Percentiles rank a stretch among this genome's conserved stretches.
These are phyloP conservation scores for Philotrypesis tridentata DNA, from an alignment of 1,140 invertebrate genomes.

Conservation along the genomic window DNA sequence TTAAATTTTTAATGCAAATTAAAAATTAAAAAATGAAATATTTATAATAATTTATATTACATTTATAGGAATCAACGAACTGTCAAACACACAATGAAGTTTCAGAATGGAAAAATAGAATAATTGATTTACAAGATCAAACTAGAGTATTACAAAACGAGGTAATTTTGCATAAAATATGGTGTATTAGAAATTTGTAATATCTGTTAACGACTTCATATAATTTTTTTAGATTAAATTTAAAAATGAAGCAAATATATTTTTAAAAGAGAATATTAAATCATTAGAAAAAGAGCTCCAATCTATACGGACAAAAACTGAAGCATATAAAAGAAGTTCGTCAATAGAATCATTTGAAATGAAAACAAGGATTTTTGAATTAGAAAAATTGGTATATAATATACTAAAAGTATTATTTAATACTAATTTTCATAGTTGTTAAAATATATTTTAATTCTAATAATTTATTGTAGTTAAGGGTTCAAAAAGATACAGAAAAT, in stretches of 20 bases:
- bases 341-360: constrained; percentile 57
- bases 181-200: neutral
- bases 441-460: neutral
- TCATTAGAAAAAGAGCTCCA: constrained; percentile 60
- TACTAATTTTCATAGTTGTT: neutral
- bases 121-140: constrained; percentile 59
- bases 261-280: constrained; percentile 58
- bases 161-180: constrained; percentile 48
- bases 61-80: constrained; percentile 55
- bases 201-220: constrained; percentile 22
- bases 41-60: constrained; percentile 9
- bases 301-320: constrained; percentile 52
- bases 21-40: constrained; percentile 11
- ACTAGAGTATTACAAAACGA: constrained; percentile 60
- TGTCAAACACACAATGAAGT: constrained; percentile 51
- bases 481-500: constrained; percentile 58
- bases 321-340: constrained; percentile 54
- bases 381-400: constrained; percentile 59
- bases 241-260: constrained; percentile 60
- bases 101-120: constrained; percentile 54
- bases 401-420: neutral
- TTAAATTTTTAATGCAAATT: constrained; percentile 5
- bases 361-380: constrained; percentile 60
- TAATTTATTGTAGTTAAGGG: constrained; percentile 57
- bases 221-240: constrained; percentile 56